Evolutionary conservation across 2,888 invertebrate genomes (phyloP), one percentile per base, ranked within the genome.

Genomic region (Drosophila mettleri): DNA sequence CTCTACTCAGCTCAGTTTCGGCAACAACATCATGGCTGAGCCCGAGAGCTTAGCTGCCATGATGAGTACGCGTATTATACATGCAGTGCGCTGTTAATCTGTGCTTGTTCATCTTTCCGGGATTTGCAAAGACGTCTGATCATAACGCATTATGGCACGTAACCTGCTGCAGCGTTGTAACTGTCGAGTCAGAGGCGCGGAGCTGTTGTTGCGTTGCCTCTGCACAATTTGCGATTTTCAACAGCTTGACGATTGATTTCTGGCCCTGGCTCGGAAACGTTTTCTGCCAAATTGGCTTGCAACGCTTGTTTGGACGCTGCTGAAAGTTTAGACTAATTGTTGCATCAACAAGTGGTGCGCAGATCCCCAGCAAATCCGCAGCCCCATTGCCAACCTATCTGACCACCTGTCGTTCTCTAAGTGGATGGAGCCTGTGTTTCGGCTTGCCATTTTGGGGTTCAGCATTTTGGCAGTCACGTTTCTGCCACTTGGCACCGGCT

Each of bases 161-260:
- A 74, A 67, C 53, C 55, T 54, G 66, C 49, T 49, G 34, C 68
- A 36, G 22, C 63, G 76, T n/a, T n/a, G n/a, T n/a, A n/a, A 54
- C 46, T 63, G 70, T 53, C 60, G 54, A 64, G 58, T 63, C 64
- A 63, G 57, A 41, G 60, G 10, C n/a, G 43, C 8, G 7, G 29
- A 5, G 29, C 8, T 29, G 29, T 61, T 61, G 53, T 62, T 75
- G 71, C 78, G 61, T 73, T 75, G 73, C 59, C 62, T 87, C 84
- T 83, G 54, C 73, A 82, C 82, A 83, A 83, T 85, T 88, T 85
- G 63, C 69, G 58, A 88, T 86, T 86, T 86, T 86, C 74, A 88
- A 84, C 84, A 84, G 83, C 86, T 84, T 84, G 80, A 54, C 86
- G 88, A 84, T 88, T 84, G 86, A 88, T 84, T 84, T 71, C 74